Evolutionary conservation across 2,113 vertebrate species (phyloP).

Genomic region (Phaetusa simplex): DNA sequence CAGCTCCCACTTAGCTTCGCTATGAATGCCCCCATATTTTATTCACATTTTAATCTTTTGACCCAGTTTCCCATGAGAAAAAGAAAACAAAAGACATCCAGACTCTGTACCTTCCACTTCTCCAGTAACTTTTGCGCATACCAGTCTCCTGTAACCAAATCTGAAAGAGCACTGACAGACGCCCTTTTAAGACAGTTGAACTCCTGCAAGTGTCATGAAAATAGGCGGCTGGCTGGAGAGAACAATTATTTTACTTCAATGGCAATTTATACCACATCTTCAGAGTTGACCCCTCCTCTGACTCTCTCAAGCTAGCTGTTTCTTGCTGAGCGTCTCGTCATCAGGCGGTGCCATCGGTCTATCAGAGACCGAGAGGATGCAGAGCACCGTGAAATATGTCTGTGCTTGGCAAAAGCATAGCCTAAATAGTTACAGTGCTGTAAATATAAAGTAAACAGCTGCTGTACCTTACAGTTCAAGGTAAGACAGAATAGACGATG

Average conservation of each 20-base stretch:
- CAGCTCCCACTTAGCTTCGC: neutral
- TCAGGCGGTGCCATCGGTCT: neutral
- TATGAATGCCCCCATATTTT: neutral
- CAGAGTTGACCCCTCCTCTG: neutral
- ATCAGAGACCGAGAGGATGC: neutral
- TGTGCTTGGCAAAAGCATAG: constrained; percentile 51
- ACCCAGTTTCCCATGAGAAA: neutral
- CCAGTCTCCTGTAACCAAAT: neutral
- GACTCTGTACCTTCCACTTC: neutral
- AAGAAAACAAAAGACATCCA: neutral
- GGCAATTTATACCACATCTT: neutral
- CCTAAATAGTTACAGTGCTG: constrained; percentile 59
- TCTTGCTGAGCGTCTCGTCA: neutral
- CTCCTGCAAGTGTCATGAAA: neutral
- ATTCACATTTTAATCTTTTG: neutral
- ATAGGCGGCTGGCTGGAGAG: neutral
- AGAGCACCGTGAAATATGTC: constrained; percentile 39
- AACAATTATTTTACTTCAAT: neutral
- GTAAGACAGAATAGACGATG: constrained; percentile 59
- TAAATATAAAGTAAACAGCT: constrained; percentile 61
- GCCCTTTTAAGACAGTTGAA: neutral
- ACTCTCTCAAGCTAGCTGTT: neutral
- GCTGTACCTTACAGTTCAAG: constrained; percentile 59
- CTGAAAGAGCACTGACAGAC: neutral
- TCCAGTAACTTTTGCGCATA: neutral